Base-by-base conservation (phyloP, 2,113 vertebrate genomes). In the Promerops cafer region DNA sequence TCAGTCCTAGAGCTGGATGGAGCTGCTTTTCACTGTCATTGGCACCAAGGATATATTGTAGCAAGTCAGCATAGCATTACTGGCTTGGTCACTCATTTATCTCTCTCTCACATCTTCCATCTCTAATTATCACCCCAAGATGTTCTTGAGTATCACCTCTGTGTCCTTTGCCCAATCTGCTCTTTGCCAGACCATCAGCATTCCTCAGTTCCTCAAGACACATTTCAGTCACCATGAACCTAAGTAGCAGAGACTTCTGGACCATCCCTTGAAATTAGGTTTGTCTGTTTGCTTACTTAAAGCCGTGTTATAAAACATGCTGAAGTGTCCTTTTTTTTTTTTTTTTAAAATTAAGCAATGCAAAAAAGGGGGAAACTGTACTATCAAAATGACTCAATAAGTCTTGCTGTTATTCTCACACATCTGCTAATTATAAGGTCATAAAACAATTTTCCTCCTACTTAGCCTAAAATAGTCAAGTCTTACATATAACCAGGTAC, bases 301-400 rank as follows among this genome's bases (percentile, higher is more conserved):
- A 93, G 31, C 24, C 56, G 47, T 92, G 35, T 66, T 89, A 82
- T n/a, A 75, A 94, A 94, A 87, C 44, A 76, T 28, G 23, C 24
- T 70, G 49, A 63, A 75, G 39, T 66, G 33, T 7, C 52, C 3
- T 69, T 47, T 45, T 40, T 15, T 22, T 45, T 13, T n/a, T n/a
- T 64, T 31, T 61, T 42, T 93, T 93, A 81, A 37, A 82, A 84
- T 90, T 83, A 89, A 70, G 69, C 14, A 33, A 69, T 49, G 47
- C 47, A 61, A 84, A 31, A 68, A 85, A 35, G 87, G 56, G 42
- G 37, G 33, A 77, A 97, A 85, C 64, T n/a, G 30, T 90, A 74
- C 81, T 94, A 83, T 65, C 80, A 94, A 53, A 97, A 89, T 66
- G 5, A 92, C 63, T 92, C 87, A 87, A 17, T 80, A 94, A 85